Evolutionary conservation across 2,888 invertebrate species (phyloP), one percentile per base, ranked within the genome.

Genomic region (Watsonalla binaria): DNA sequence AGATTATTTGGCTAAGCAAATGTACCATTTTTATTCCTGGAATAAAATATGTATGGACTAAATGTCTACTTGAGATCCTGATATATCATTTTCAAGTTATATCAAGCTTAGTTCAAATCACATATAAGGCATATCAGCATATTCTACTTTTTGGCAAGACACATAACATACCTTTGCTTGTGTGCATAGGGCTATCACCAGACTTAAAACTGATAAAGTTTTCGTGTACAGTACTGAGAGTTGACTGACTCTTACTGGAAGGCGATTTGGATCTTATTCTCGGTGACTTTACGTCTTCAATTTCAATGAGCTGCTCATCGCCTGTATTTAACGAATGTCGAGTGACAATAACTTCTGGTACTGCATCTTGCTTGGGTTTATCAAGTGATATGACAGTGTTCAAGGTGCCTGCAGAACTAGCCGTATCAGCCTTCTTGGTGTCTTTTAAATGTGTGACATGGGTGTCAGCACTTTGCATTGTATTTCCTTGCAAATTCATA

Each of bases 151-250:
- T 37, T 45, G 8, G 13, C 15, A 46, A 42, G 39, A 50, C 6
- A 53, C 46, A 53, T 53, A 50, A 55, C 52, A 52, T 76, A 86
- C 85, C 86, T 80, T 70, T 78, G 61, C 74, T 82, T 2, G 60
- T 65, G 46, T 77, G 72, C 51, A 77, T 51, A 0, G 84, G 83
- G 54, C 87, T 90, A 46, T 80, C 80, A 5, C 66, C 76, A 57
- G 82, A 82, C 59, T 83, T 86, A 59, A 86, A 85, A 62, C 86
- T 85, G 0, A 57, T 61, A 54, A 62, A 73, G 52, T 85, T 86
- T 54, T 90, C 90, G 37, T 86, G 82, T 0, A 90, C 84, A 0
- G 89, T 90, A 55, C 83, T 87, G 15, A 84, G 59, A 13, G 89
- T 87, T 0, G 87, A 84, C 5, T 76, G 83, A 57, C 82, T 90